Evolutionary conservation across 2,797 vertebrate species (phyloP).

Genomic region (Liparis tanakae): DNA sequence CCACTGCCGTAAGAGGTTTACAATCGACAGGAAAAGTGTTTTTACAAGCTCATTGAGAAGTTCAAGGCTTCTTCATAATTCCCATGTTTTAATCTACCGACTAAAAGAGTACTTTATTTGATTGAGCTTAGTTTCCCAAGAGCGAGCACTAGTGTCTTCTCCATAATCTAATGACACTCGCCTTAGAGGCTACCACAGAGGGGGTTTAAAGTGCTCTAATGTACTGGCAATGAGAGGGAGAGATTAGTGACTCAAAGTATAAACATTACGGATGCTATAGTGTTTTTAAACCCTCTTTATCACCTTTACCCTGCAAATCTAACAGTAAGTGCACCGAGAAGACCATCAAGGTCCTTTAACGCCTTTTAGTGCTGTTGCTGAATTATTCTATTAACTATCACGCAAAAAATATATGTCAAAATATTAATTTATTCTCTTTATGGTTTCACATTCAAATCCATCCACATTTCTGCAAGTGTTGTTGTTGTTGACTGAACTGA

Average conservation of each 20-base stretch:
- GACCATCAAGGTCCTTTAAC: conserved; percentile 4
- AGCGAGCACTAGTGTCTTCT: conserved; percentile 20
- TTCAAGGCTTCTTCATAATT: conserved; percentile 20
- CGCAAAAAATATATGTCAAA: conserved; percentile 12
- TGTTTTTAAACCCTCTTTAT: conserved; percentile 20
- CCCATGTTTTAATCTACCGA: conserved; percentile 48
- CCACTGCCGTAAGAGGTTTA: conserved; percentile 22
- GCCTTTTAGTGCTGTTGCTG: background rate
- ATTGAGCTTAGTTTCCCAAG: conserved; percentile 30
- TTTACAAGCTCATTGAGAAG: conserved; percentile 27
- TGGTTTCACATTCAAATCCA: conserved; percentile 11
- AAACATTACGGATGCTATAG: background rate
- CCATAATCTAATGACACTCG: conserved; percentile 28
- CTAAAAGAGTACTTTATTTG: conserved; percentile 38
- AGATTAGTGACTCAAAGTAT: background rate
- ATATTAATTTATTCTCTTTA: background rate
- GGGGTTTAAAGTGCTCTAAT: conserved; percentile 23
- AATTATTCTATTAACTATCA: background rate
- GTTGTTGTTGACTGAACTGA: conserved; percentile 6
- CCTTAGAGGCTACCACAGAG: conserved; percentile 13
- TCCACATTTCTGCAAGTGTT: background rate
- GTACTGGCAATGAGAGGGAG: conserved; percentile 14
- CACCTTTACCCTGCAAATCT: conserved; percentile 6
- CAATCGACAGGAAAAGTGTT: conserved; percentile 15
- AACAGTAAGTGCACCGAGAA: conserved; percentile 3